These are phyloP conservation scores for Agrochola lota DNA, from an alignment of 2,888 invertebrate genomes.

Conservation along the genomic window DNA sequence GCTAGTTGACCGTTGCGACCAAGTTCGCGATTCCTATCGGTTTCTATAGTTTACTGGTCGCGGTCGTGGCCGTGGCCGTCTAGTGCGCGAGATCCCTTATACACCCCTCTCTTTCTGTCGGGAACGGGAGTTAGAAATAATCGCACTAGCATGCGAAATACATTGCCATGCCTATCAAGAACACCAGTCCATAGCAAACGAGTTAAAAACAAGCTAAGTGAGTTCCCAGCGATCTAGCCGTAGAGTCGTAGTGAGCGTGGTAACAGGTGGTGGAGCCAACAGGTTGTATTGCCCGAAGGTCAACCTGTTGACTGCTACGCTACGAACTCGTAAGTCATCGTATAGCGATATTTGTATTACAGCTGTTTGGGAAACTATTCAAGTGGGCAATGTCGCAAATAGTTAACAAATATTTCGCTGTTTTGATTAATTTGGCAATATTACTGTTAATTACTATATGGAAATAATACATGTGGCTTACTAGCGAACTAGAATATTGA, in stretches of 20 bases:
- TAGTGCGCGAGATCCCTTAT: too few relatives aligned
- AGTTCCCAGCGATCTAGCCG: background rate
- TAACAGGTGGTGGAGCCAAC: constrained; percentile 28
- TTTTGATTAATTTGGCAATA: too few relatives aligned
- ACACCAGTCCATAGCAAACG: constrained; percentile 7
- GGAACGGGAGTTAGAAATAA: background rate
- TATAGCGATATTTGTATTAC: background rate
- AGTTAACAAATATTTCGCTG: too few relatives aligned
- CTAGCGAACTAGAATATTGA: too few relatives aligned
- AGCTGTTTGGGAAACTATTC: background rate
- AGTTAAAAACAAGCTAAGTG: background rate
- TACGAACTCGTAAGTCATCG: background rate
- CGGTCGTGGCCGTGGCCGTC: too few relatives aligned
- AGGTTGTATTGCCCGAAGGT: constrained; percentile 21
- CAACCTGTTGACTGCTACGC: constrained; percentile 32
- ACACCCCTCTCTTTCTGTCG: background rate
- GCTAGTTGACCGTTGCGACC: too few relatives aligned
- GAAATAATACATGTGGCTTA: too few relatives aligned
- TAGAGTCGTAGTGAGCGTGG: constrained; percentile 1
- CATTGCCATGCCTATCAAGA: background rate
- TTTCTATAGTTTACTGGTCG: too few relatives aligned
- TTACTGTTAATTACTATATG: too few relatives aligned
- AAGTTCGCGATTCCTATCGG: too few relatives aligned
- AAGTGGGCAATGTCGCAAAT: too few relatives aligned
- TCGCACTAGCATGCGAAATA: background rate